Conservation (phyloP, 2,888 invertebrate genomes). For the Trichogramma dendrolimi region DNA sequence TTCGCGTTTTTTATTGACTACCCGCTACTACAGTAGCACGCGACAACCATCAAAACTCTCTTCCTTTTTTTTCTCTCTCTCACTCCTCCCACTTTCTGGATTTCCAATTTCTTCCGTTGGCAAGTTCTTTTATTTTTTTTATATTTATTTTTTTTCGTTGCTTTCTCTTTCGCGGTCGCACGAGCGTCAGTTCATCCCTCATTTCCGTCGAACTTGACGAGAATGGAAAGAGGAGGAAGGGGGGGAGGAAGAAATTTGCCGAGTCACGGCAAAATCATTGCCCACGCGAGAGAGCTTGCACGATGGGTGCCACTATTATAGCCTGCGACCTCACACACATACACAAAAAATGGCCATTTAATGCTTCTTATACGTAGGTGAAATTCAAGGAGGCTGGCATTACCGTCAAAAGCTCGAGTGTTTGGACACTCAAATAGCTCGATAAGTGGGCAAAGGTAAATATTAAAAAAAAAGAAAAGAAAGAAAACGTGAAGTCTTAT, state of each 20-base stretch:
- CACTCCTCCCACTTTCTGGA: too few species aligned
- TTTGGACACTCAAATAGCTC: not conserved
- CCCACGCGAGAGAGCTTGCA: slow-evolving; percentile 9
- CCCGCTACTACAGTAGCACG: too few species aligned
- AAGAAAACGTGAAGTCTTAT: not conserved
- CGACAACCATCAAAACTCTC: too few species aligned
- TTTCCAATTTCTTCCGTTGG: too few species aligned
- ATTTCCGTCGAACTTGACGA: slow-evolving; percentile 19
- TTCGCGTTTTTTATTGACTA: too few species aligned
- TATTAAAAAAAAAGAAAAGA: not conserved
- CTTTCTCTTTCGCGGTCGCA: not conserved
- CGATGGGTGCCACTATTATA: not conserved
- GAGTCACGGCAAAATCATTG: slow-evolving; percentile 22
- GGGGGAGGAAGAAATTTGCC: slow-evolving; percentile 23
- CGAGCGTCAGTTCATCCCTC: not conserved
- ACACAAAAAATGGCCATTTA: too few species aligned
- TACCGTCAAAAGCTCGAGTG: too few species aligned
- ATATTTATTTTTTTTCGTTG: not conserved
- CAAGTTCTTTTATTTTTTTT: too few species aligned
- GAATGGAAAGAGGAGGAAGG: not conserved
- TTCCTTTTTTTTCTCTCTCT: not conserved
- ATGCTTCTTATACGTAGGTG: too few species aligned
- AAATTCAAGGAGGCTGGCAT: too few species aligned
- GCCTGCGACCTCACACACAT: too few species aligned
- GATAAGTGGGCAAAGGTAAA: not conserved